Percentiles rank a stretch among this genome's conserved stretches.
phyloP scores from a whole-genome alignment of 2,113 vertebrate genomes.

The Ramphastos sulfuratus region DNA sequence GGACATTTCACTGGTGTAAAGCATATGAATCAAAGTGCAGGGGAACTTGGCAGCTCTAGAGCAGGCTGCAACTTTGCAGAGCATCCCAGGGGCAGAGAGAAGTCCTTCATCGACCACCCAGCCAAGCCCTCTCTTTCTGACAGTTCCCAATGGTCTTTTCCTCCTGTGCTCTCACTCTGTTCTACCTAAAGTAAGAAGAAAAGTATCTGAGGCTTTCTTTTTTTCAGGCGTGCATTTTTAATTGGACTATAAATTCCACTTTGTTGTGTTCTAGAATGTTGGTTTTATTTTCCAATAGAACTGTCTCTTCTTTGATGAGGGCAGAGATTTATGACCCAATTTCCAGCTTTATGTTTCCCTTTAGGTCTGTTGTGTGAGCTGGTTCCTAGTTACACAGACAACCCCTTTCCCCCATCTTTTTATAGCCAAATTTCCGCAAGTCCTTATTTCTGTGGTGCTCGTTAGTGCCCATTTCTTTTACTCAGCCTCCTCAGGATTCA shows the following conservation, averaged over 20 bases:
- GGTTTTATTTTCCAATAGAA: conserved; percentile 69
- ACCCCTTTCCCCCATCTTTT: neutral
- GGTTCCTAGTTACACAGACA: conserved; percentile 22
- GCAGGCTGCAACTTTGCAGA: neutral
- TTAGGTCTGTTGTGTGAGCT: conserved; percentile 33
- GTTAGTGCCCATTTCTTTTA: neutral
- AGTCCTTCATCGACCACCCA: neutral
- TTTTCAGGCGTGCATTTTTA: neutral
- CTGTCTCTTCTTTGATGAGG: conserved; percentile 56
- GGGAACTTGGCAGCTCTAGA: neutral
- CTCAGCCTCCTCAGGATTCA: neutral
- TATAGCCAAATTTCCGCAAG: neutral
- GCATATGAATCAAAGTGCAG: neutral
- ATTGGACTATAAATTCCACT: conserved; percentile 54
- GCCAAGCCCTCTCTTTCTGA: neutral
- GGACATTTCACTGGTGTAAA: neutral
- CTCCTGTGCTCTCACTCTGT: neutral
- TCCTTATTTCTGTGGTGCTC: neutral
- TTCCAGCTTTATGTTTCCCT: conserved; percentile 50
- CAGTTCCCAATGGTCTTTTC: neutral
- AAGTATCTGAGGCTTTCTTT: neutral
- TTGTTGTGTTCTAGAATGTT: conserved; percentile 34
- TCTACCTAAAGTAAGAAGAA: neutral
- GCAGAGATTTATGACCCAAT: conserved; percentile 61
- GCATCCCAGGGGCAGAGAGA: neutral